A percentile compares a stretch with the other conserved stretches of the same genome.
These are phyloP conservation scores for Ectropis grisescens DNA, from an alignment of 1,140 invertebrate genomes.

Conservation along the genomic window DNA sequence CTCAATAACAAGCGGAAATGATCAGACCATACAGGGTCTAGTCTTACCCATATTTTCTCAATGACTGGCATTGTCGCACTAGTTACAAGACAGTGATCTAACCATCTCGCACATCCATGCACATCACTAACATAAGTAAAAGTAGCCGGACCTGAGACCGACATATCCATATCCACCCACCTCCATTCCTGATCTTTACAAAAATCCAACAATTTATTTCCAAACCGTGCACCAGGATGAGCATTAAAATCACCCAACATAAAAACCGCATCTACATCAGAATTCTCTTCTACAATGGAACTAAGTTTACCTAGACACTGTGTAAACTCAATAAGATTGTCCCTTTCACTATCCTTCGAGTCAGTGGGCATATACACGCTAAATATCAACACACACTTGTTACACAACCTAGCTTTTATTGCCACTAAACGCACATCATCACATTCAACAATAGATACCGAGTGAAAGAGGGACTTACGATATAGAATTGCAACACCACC, in stretches of 20 bases:
- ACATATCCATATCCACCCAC: neutral
- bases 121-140: slow-evolving; percentile 3
- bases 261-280: neutral
- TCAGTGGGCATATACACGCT: slow-evolving; percentile 3
- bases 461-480: neutral
- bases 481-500: neutral
- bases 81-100: slow-evolving; percentile 6
- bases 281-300: neutral
- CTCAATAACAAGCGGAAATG: slow-evolving; percentile 15
- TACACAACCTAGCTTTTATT: neutral
- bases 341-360: neutral
- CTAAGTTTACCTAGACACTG: neutral
- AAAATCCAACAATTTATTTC: neutral
- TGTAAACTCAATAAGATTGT: neutral
- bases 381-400: neutral
- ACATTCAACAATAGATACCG: neutral
- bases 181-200: neutral
- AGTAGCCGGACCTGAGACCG: neutral
- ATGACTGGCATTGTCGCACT: slow-evolving; percentile 4
- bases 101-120: slow-evolving; percentile 4
- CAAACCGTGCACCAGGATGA: neutral
- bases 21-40: slow-evolving; percentile 14
- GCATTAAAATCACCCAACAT: slow-evolving; percentile 2
- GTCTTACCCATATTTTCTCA: neutral
- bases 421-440: slow-evolving; percentile 1